phyloP scores from a whole-genome alignment of 2,113 vertebrate genomes.

The Alethe diademata region DNA sequence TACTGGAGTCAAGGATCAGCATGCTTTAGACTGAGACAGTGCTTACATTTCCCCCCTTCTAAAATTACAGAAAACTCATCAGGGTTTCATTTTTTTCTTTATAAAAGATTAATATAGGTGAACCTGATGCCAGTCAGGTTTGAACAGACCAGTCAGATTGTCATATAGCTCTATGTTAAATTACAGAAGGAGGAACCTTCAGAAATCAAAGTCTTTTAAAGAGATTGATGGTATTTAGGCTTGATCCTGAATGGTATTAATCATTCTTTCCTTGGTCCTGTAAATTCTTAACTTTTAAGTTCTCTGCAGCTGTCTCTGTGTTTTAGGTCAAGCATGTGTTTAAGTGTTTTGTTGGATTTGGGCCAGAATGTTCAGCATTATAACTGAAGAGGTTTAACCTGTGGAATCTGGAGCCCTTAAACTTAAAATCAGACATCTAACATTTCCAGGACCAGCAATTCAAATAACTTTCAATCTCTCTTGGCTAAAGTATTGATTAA shows the following conservation, averaged over 20 bases:
- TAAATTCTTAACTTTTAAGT: slow-evolving; percentile 31
- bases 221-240: neutral
- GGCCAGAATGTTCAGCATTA: slow-evolving; percentile 12
- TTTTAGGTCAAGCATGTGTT: slow-evolving; percentile 29
- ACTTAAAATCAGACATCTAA: slow-evolving; percentile 13
- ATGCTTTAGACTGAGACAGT: neutral
- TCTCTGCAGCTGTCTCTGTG: slow-evolving; percentile 5
- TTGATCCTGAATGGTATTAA: slow-evolving; percentile 5
- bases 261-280: neutral
- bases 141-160: neutral
- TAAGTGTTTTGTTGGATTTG: slow-evolving; percentile 44
- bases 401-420: slow-evolving; percentile 18
- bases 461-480: slow-evolving; percentile 19
- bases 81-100: neutral
- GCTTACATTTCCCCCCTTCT: neutral
- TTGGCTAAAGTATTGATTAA: slow-evolving; percentile 10
- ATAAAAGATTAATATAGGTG: neutral
- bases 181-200: neutral
- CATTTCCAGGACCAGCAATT: slow-evolving; percentile 16
- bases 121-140: neutral
- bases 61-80: neutral
- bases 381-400: slow-evolving; percentile 23
- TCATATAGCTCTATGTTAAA: neutral
- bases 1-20: neutral
- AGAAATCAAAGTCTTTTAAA: neutral